Percentiles rank a stretch among this genome's conserved stretches.
Conservation (phyloP, 2,888 invertebrate genomes). For the Dascillus cervinus region DNA sequence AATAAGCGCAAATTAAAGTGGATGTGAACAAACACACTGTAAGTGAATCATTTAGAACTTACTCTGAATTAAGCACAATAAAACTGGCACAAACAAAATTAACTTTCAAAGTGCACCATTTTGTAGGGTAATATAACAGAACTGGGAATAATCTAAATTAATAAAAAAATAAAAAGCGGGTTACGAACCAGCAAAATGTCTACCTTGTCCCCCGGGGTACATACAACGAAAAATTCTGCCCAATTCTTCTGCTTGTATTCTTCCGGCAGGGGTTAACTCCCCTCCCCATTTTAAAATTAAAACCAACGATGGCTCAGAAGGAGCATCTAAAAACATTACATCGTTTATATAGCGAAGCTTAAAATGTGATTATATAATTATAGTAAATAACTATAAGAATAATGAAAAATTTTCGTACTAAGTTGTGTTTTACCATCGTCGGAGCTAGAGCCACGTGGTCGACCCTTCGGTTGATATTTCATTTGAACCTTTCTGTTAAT, state of each 20-base stretch:
- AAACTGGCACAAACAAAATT: no score
- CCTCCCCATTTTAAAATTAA: constrained; percentile 99
- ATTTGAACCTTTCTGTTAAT: constrained; percentile 99
- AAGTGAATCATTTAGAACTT: no score
- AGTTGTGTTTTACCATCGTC: constrained; percentile 73
- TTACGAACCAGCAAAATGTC: constrained; percentile 69
- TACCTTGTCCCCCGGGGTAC: constrained; percentile 96
- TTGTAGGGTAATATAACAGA: not conserved
- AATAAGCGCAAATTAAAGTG: no score
- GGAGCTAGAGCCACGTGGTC: constrained; percentile 84
- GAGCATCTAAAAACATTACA: constrained; percentile 56
- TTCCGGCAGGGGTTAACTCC: constrained; percentile 95
- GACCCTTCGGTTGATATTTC: constrained; percentile 95
- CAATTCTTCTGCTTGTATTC: constrained; percentile 94
- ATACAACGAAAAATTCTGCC: constrained; percentile 98
- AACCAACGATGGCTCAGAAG: constrained; percentile 88
- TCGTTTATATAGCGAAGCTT: no score
- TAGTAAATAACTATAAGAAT: constrained; percentile 14
- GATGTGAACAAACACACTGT: no score
- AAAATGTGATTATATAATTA: no score
- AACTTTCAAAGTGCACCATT: no score
- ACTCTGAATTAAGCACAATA: constrained; percentile 1
- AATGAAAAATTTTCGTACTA: constrained; percentile 29
- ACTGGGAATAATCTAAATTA: constrained; percentile 1
- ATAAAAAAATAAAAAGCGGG: constrained; percentile 29